Evolutionary conservation across 2,888 invertebrate genomes (phyloP), one percentile per base, ranked within the genome.

Genomic region (Salticus scenicus): DNA sequence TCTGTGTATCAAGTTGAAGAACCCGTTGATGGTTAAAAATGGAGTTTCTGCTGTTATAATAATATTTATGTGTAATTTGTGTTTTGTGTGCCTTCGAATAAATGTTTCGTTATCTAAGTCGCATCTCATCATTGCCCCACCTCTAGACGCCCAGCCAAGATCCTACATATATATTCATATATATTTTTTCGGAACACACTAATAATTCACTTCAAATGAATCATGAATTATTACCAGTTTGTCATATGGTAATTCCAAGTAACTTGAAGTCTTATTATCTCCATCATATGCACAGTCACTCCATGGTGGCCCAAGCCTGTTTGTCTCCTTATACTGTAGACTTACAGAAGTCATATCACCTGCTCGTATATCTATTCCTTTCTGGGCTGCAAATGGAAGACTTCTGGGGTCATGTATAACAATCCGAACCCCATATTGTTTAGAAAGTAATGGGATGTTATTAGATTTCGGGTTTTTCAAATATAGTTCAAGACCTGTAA

Each of bases 211-310:
- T n/a, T n/a, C n/a, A n/a, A n/a, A n/a, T n/a, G n/a, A n/a, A n/a
- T n/a, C n/a, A n/a, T n/a, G n/a, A n/a, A n/a, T n/a, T n/a, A n/a
- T 72, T 71, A 75, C 85, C 37, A 80, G 64, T 57, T 72, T 75
- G 30, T 66, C 70, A 20, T 86, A 86, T 51, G 75, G 75, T 51
- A 12, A 57, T 5, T 27, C n/a, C 7, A 28, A 5, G 47, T 80
- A 79, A 20, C 47, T 41, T 0, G 77, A 76, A 0, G 79, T 79
- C 10, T 14, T 17, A 14, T 30, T 75, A 47, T 73, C 72, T 7
- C 80, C 85, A 64, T 85, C 85, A 4, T 37, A 37, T 0, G 33
- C 75, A 12, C 85, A 86, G 0, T 24, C 27, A 20, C 75, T 79
- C 66, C 71, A 86, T 0, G 85, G 85, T 0, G 72, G 71, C 20